These are phyloP conservation scores for Scomber japonicus DNA, from an alignment of 2,113 vertebrate species.

Conservation along the genomic window DNA sequence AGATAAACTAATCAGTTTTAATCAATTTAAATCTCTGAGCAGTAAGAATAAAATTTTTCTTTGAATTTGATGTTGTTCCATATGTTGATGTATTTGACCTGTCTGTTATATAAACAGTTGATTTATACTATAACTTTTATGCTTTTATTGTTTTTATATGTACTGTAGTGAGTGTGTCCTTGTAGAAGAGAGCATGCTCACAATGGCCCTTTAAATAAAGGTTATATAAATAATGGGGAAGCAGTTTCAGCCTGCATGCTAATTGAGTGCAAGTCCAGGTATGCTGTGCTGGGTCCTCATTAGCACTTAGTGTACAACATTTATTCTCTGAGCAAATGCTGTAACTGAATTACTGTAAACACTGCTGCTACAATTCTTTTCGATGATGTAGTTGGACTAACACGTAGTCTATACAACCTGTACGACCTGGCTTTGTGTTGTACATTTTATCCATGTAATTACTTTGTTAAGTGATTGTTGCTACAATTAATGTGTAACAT, in stretches of 20 bases:
- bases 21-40: too few species aligned
- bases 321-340: slow-evolving; percentile 24
- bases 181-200: too few species aligned
- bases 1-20: too few species aligned
- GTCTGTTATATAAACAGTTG: too few species aligned
- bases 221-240: neutral
- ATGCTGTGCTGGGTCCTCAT: neutral
- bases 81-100: too few species aligned
- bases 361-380: neutral
- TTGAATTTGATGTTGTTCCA: too few species aligned
- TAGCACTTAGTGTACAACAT: slow-evolving; percentile 16
- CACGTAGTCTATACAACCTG: neutral
- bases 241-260: slow-evolving; percentile 16
- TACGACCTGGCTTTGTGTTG: too few species aligned
- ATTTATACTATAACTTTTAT: too few species aligned
- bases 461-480: slow-evolving; percentile 7
- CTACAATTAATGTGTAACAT: slow-evolving; percentile 4
- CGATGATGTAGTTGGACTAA: neutral
- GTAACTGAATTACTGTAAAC: slow-evolving; percentile 9
- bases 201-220: too few species aligned
- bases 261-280: slow-evolving; percentile 21
- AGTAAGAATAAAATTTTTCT: too few species aligned
- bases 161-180: too few species aligned
- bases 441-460: neutral
- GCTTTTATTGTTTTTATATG: too few species aligned